These are phyloP conservation scores for Donacobius atricapilla DNA, from an alignment of 2,113 vertebrate species.

Conservation along the genomic window DNA sequence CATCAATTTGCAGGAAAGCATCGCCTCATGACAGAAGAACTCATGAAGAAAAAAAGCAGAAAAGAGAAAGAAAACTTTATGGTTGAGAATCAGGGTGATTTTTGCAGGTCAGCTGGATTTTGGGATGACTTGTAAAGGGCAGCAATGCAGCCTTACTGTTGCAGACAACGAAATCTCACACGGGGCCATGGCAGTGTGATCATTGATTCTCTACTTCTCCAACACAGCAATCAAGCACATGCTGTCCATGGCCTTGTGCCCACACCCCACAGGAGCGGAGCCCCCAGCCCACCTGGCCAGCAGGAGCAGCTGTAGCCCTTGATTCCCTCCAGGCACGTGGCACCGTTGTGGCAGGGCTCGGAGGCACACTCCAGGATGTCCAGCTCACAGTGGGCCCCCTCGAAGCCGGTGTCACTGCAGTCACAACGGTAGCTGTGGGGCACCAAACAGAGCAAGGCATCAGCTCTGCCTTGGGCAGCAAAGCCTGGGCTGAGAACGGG, in stretches of 20 bases:
- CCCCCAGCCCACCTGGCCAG: constrained; percentile 82
- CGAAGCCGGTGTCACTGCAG: constrained; percentile 85
- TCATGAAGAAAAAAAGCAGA: background rate
- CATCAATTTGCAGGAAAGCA: background rate
- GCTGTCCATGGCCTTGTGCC: background rate
- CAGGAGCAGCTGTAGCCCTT: constrained; percentile 85
- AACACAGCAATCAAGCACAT: fast-evolving
- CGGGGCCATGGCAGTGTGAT: background rate
- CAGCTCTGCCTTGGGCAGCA: background rate
- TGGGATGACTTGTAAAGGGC: background rate
- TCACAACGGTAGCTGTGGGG: constrained; percentile 81
- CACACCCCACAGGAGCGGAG: fast-evolving
- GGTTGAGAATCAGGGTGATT: background rate
- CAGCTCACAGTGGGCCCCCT: constrained; percentile 80
- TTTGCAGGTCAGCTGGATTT: background rate
- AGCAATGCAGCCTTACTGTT: background rate
- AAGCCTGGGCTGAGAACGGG: background rate
- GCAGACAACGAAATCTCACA: background rate
- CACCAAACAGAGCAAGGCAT: background rate
- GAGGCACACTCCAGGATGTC: constrained; percentile 91
- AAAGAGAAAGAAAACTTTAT: background rate
- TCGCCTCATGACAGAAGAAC: background rate
- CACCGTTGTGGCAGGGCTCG: constrained; percentile 83
- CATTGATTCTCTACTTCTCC: background rate
- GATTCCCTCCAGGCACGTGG: constrained; percentile 81